A percentile compares a stretch with the other conserved stretches of the same genome.
These are phyloP conservation scores for Mustela nigripes DNA, from an alignment of 2,113 vertebrate genomes.

Conservation along the genomic window DNA sequence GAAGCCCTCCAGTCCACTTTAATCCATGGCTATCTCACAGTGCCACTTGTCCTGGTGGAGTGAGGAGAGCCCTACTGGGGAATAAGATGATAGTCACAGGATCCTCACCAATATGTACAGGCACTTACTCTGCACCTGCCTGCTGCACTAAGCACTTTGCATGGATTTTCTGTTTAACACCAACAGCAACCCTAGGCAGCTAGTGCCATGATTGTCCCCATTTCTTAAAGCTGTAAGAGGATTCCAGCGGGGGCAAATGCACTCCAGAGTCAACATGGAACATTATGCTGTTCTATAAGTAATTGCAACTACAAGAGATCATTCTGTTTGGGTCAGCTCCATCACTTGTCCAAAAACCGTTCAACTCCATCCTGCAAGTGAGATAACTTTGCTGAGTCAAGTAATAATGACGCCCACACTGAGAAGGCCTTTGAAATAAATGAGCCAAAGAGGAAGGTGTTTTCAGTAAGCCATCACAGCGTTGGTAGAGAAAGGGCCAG, in stretches of 20 bases:
- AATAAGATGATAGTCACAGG: rapidly evolving
- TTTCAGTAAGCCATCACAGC: neutral
- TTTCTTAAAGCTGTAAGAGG: neutral
- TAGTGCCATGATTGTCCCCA: no score
- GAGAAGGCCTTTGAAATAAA: neutral
- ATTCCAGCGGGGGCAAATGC: neutral
- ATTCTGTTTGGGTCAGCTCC: neutral
- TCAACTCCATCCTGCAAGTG: neutral
- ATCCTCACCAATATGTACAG: no score
- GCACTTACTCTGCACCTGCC: neutral
- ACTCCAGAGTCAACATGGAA: neutral
- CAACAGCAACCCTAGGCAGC: neutral
- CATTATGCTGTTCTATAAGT: neutral
- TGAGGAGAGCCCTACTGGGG: neutral
- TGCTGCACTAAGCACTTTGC: neutral
- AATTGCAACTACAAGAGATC: neutral
- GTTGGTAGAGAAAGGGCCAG: neutral
- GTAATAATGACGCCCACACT: neutral
- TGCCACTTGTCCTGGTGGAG: neutral
- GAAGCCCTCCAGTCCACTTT: neutral
- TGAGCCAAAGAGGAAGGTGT: neutral
- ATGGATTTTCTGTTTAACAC: neutral
- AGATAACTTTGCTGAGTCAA: neutral
- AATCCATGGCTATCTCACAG: neutral
- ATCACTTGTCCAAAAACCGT: neutral